Conservation (phyloP, 2,797 vertebrate genomes). For the Cirrhinus mrigala region DNA sequence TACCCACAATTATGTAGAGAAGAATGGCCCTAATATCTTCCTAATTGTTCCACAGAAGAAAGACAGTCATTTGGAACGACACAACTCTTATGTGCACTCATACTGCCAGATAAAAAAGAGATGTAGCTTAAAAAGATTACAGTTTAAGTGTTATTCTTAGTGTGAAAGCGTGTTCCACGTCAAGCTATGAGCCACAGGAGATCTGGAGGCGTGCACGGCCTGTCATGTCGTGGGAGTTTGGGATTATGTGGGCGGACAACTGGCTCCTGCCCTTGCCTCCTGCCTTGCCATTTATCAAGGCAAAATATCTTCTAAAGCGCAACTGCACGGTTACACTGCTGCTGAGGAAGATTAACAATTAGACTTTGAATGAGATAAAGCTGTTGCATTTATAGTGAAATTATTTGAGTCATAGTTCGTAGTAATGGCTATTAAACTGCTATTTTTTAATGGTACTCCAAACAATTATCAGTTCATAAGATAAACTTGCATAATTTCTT, state of each 20-base stretch:
- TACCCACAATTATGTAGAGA: too few species aligned
- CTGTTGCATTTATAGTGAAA: neutral
- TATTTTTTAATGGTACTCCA: neutral
- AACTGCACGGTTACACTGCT: neutral
- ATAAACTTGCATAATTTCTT: neutral
- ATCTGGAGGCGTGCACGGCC: conserved; percentile 48
- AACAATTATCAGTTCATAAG: conserved; percentile 5
- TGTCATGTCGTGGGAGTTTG: conserved; percentile 56
- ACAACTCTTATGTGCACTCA: too few species aligned
- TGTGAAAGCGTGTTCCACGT: conserved; percentile 51
- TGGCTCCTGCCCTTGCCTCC: conserved; percentile 31
- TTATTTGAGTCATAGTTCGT: neutral
- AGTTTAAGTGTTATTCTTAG: conserved; percentile 33
- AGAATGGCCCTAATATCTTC: too few species aligned
- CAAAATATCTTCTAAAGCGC: conserved; percentile 19
- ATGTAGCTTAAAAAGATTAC: conserved; percentile 1
- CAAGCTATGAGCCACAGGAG: conserved; percentile 53
- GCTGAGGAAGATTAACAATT: neutral
- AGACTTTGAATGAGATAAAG: neutral
- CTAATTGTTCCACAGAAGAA: too few species aligned
- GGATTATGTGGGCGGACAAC: conserved; percentile 48
- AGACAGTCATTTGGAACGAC: too few species aligned
- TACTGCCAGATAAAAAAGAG: neutral
- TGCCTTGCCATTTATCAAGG: conserved; percentile 45
- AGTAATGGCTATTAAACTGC: neutral